Conservation (phyloP, 2,797 vertebrate genomes). For the Rhadinocentrus ornatus region DNA sequence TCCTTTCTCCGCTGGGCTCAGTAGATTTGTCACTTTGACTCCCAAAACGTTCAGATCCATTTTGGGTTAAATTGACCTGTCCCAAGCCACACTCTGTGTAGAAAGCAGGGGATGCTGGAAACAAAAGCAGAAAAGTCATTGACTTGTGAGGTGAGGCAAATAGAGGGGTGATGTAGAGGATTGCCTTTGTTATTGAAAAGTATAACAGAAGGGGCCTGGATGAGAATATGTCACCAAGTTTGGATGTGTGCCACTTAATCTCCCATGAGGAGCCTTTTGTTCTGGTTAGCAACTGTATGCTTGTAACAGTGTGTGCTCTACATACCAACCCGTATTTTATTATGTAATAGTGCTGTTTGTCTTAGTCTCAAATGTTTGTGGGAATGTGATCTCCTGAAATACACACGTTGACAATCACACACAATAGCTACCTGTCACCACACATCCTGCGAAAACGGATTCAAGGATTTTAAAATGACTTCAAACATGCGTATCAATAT, state of each 20-base stretch:
- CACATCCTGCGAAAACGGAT: not conserved
- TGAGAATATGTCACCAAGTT: constrained; percentile 30
- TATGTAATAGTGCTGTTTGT: constrained; percentile 7
- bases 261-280: constrained; percentile 27
- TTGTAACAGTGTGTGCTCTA: constrained; percentile 7
- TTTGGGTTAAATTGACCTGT: constrained; percentile 59
- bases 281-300: constrained; percentile 17
- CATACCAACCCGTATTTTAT: not conserved
- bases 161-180: constrained; percentile 27
- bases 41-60: constrained; percentile 37
- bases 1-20: constrained; percentile 27
- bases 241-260: constrained; percentile 14
- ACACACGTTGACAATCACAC: not conserved
- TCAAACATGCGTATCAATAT: not conserved
- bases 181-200: constrained; percentile 38
- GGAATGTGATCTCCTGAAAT: constrained; percentile 26
- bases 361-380: constrained; percentile 16
- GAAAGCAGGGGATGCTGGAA: constrained; percentile 36
- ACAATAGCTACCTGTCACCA: constrained; percentile 9
- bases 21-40: constrained; percentile 58
- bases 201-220: constrained; percentile 30
- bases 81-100: constrained; percentile 33
- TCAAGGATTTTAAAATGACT: constrained; percentile 1
- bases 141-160: constrained; percentile 45
- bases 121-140: constrained; percentile 54